Evolutionary conservation across 1,140 invertebrate genomes (phyloP), one percentile per base, ranked within the genome.

Genomic region (Eumeta japonica): DNA sequence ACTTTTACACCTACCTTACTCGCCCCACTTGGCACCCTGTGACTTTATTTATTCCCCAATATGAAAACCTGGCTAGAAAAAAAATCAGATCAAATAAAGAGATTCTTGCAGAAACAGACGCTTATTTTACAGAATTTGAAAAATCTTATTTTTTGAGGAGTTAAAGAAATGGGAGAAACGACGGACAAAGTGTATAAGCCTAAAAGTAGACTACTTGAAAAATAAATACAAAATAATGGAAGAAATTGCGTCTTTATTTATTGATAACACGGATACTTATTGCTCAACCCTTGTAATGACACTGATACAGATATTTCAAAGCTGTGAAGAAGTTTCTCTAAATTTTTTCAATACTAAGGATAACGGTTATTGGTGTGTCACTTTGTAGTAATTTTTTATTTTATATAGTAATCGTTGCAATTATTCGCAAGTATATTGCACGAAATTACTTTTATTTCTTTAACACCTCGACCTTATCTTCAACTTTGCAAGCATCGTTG

Each of bases 1-100:
- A 45, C 49, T 79, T 28, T 50, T 48, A 18, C 71, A 78, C 42
- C 63, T 59, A 55, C 63, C 66, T 16, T 77, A 76, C 45, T 64
- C 48, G 31, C 64, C 60, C 40, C 64, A 78, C 50, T 48, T 78
- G 16, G 57, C 63, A 30, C 62, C 62, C 24, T 60, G 53, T 28
- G 68, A 77, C 47, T 74, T 59, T 24, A 60, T 55, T 48, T 55
- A 35, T 54, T 55, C 28, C 35, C 46, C 7, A 42, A 52, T 42
- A 45, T 55, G 18, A 54, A 52, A 45, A 57, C 39, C 43, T 29
- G 30, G 28, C 45, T 56, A 52, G 53, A 39, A 50, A 45, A 30
- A 51, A 30, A 50, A 56, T 54, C 51, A 38, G 30, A 36, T 48
- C 48, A 17, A 48, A 56, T 46, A 41, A 56, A 45, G 50, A 53